Conservation (phyloP, 2,797 vertebrate genomes). For the Lycodopsis pacificus region DNA sequence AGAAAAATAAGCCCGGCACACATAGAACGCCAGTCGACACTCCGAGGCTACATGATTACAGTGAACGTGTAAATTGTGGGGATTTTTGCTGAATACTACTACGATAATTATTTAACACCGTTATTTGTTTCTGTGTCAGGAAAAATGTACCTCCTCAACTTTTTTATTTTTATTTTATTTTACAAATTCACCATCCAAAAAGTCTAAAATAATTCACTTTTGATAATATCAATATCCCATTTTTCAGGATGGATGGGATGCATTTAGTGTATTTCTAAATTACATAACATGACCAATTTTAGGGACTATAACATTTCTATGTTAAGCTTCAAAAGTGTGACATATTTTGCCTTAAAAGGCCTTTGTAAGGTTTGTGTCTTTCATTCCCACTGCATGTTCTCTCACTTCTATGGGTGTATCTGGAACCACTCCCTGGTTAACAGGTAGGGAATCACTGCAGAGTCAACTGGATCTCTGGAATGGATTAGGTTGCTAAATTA, state of each 20-base stretch:
- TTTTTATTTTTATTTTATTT: neutral
- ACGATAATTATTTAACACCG: slow-evolving; percentile 1
- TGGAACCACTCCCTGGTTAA: neutral
- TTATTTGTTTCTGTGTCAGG: slow-evolving; percentile 1
- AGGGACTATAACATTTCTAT: neutral
- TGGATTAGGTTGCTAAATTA: neutral
- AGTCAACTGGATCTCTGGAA: neutral
- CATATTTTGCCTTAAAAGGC: neutral
- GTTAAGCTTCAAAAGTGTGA: neutral
- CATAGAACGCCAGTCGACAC: neutral
- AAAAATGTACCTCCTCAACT: neutral
- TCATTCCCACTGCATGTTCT: neutral
- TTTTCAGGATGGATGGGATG: neutral
- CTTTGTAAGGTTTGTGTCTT: neutral
- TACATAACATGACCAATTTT: neutral
- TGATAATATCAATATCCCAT: neutral
- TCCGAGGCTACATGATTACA: neutral
- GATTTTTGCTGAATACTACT: neutral
- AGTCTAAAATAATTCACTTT: neutral
- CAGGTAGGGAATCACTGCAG: neutral
- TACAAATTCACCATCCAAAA: neutral
- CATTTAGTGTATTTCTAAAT: neutral
- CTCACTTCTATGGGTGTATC: slow-evolving; percentile 9
- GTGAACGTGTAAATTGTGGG: neutral
- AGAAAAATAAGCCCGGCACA: slow-evolving; percentile 8